Base-by-base conservation (phyloP, 2,113 vertebrate species). In the Microcebus murinus region DNA sequence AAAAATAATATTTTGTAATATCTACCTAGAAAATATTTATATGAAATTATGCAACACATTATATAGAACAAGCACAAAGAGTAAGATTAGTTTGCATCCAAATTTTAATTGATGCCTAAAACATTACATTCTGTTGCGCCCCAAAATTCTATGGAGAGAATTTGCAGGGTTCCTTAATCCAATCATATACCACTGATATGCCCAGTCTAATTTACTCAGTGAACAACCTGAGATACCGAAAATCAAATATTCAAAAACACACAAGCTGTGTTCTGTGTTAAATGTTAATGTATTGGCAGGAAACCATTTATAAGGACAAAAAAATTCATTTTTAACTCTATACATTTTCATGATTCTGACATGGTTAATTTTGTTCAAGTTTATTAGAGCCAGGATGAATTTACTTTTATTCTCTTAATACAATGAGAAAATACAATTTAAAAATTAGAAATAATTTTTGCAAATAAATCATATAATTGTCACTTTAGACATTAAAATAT, bases 71-170 rank as follows among this genome's bases (percentile, higher is more conserved):
- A 92, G 39, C 45, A 96, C 67, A 89, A 90, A 92, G 18, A 70
- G 8, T 50, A 94, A 90, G 8, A 42, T 94, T 96, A 86, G 34
- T 85, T 80, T 94, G 70, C 67, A 96, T 67, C 34, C 76, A 93
- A 45, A 93, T 91, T 95, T 96, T 95, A 95, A 93, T 48, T 95
- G 87, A 89, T 94, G 91, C 42, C 45, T 67, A 18, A 96, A 91
- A 93, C 5, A 52, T 90, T 34, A 91, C 73, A 85, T 71, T 57
- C 36, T 82, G 36, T 55, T 94, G 15, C 70, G 93, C 70, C 90
- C 52, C 67, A 96, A 96, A 96, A 76, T 55, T 80, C 31, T 29
- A 36, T 55, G 68, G 25, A 73, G 55, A 92, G 52, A 87, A 67
- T 91, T 70, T 86, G 63, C 50, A 91, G 79, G 36, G 57, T 17